Conservation (phyloP, 1,140 invertebrate species). For the Palaemon carinicauda region DNA sequence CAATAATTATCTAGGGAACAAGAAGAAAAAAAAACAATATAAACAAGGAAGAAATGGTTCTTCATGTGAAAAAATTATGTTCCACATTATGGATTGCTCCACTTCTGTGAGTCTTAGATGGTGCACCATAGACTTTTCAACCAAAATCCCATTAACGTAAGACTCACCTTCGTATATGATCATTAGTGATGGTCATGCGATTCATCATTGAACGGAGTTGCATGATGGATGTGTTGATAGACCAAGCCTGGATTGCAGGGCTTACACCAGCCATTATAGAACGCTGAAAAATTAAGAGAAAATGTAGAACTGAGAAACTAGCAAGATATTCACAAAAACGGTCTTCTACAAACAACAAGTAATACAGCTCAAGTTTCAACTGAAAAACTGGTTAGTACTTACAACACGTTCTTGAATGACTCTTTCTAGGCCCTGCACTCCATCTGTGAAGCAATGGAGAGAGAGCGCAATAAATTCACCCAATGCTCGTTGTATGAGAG, state of each 20-base stretch:
- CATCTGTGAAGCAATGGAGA: constrained; percentile 64
- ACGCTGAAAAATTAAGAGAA: constrained; percentile 52
- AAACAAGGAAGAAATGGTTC: too few relatives aligned
- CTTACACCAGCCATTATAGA: constrained; percentile 61
- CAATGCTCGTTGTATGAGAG: constrained; percentile 50
- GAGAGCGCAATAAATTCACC: constrained; percentile 63
- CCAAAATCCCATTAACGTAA: background rate
- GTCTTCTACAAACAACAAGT: background rate
- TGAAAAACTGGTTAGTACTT: constrained; percentile 56
- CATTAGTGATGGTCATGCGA: constrained; percentile 59
- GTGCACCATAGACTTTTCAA: too few relatives aligned
- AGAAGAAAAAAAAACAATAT: background rate
- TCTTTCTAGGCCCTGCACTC: constrained; percentile 63
- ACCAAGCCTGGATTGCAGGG: constrained; percentile 63
- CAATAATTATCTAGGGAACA: background rate
- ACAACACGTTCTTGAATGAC: constrained; percentile 65
- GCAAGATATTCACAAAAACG: background rate
- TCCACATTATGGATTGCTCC: too few relatives aligned
- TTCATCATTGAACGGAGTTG: constrained; percentile 61
- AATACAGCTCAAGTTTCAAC: background rate
- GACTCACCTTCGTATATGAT: constrained; percentile 44
- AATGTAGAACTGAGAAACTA: background rate
- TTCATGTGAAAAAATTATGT: too few relatives aligned
- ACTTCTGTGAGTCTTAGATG: too few relatives aligned
- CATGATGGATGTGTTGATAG: constrained; percentile 61